Evolutionary conservation across 2,113 vertebrate species (phyloP).

Genomic region (Bungarus multicinctus): DNA sequence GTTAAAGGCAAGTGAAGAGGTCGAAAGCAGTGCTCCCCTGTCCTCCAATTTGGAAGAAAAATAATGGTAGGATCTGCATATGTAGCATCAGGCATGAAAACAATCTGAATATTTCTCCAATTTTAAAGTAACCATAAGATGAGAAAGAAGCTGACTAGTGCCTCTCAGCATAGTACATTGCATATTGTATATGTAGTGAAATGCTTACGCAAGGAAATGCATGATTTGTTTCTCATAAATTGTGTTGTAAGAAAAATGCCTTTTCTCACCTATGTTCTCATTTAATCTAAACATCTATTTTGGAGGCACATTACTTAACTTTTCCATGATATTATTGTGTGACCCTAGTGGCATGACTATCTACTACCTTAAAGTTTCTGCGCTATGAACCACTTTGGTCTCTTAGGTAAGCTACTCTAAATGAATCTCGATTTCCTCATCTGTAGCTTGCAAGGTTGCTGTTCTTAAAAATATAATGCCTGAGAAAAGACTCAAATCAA

Average conservation of each 20-base stretch:
- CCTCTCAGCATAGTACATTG: neutral
- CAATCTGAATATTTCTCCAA: conserved; percentile 41
- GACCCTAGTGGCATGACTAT: neutral
- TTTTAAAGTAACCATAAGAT: conserved; percentile 42
- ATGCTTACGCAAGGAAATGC: neutral
- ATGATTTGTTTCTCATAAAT: conserved; percentile 18
- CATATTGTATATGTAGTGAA: neutral
- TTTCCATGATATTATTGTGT: neutral
- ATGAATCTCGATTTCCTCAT: neutral
- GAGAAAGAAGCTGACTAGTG: conserved; percentile 14
- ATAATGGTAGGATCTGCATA: conserved; percentile 42
- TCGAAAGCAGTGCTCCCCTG: conserved; percentile 4
- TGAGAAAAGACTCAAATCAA: neutral
- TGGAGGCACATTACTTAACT: too few relatives aligned
- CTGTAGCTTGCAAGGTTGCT: neutral
- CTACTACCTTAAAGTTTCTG: neutral
- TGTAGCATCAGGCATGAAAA: conserved; percentile 51
- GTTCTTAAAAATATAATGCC: neutral
- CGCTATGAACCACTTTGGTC: neutral
- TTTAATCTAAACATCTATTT: neutral
- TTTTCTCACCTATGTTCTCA: neutral
- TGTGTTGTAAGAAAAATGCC: conserved; percentile 3
- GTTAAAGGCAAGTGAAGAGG: conserved; percentile 50
- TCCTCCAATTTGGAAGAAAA: conserved; percentile 34
- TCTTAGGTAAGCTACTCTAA: neutral